Conservation (phyloP, 1,140 invertebrate genomes). For the Liolophura sinensis region DNA sequence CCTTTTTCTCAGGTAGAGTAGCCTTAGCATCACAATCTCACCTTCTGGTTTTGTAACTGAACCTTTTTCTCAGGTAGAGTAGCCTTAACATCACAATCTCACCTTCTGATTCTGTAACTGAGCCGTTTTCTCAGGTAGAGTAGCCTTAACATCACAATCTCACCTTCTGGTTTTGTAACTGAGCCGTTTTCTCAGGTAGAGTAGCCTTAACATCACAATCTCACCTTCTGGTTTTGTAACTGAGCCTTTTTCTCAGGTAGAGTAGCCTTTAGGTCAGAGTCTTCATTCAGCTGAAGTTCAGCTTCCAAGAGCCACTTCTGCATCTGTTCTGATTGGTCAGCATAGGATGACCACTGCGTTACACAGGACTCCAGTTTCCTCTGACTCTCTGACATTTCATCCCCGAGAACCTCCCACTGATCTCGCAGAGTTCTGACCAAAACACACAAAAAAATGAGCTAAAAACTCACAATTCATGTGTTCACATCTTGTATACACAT, state of each 20-base stretch:
- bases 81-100: too few species aligned
- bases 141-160: too few species aligned
- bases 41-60: too few species aligned
- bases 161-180: background rate
- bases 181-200: conserved; percentile 85
- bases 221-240: conserved; percentile 88
- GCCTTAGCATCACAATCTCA: too few species aligned
- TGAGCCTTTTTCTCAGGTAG: conserved; percentile 93
- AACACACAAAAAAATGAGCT: conserved; percentile 2
- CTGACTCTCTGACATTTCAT: conserved; percentile 79
- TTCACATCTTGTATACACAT: too few species aligned
- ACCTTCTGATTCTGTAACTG: too few species aligned
- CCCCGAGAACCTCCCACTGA: conserved; percentile 70
- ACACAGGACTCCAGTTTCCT: conserved; percentile 87
- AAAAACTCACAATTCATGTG: too few species aligned
- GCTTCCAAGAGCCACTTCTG: conserved; percentile 91
- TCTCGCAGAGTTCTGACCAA: conserved; percentile 73
- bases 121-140: too few species aligned
- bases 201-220: conserved; percentile 71
- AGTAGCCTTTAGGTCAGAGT: conserved; percentile 86
- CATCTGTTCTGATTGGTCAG: conserved; percentile 72
- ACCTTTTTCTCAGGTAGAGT: too few species aligned
- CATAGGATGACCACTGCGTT: conserved; percentile 59
- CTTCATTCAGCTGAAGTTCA: conserved; percentile 86
- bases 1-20: too few species aligned